Base-by-base conservation (phyloP, 1,140 invertebrate genomes). In the Drosophila takahashii region DNA sequence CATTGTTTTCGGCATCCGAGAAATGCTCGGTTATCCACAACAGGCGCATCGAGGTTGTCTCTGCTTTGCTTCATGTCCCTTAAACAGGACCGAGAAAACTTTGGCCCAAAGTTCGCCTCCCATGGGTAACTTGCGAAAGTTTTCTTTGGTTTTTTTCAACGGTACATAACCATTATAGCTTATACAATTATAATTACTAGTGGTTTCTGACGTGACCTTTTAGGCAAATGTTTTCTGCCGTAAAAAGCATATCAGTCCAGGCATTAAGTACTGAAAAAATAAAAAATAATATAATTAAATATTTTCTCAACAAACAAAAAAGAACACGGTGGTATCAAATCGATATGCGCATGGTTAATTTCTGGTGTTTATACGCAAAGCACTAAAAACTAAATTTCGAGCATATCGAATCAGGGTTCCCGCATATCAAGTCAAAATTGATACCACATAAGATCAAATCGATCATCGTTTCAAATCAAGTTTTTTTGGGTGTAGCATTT, bases 1-100 rank as follows among this genome's bases (percentile, higher is more conserved):
- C 80, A 70, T 80, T 84, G 77, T 77, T 89, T 81, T 79, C 58
- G 76, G 79, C 76, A 83, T 81, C 48, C 60, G 50, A 73, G 72
- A 51, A 77, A 64, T 60, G 84, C 67, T 81, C 87, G 71, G 60
- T 77, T 77, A 77, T 79, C 65, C 65, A 37, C 64, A 62, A 62
- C 57, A 67, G 27, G 58, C 34, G 15, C 42, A 36, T 13, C 79
- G 78, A 72, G 74, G 70, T 77, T 74, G 62, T 70, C 50, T 71
- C 39, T 70, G 61, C 44, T 37, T 41, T 70, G 61, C 44, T 37
- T 41, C 57, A 34, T 74, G 60, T 58, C 64, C 58, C 61, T 59
- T 51, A 72, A 64, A 62, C 57, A 15, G 62, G 58, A 36, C 32
- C 10, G 26, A 57, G 60, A 41, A 41, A 58, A 60, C 51, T 75